Base-by-base conservation (phyloP, 2,113 vertebrate species). In the Pyxicephalus adspersus region DNA sequence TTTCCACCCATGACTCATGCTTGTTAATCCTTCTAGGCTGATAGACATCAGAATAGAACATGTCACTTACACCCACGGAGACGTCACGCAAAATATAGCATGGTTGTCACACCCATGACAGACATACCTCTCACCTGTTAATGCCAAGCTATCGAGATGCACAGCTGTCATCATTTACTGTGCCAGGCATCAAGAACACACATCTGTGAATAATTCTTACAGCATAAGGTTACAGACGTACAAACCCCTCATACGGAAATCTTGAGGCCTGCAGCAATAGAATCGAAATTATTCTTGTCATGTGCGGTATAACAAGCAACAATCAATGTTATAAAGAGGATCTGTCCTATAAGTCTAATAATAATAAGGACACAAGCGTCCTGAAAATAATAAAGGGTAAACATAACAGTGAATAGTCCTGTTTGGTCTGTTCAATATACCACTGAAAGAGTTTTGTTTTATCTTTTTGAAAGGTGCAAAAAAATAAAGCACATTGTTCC, bases 61-160 rank as follows among this genome's bases (percentile, higher is more conserved):
- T 55, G 68, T 64, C 26, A 25, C 20, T n/a, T 73, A 34, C 58
- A 22, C 60, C 57, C 58, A 81, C 34, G 18, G 50, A 66, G 67
- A n/a, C 54, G 50, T 70, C 31, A 70, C 31, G 3, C 57, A 18
- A 23, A 16, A 68, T 26, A 65, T 31, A 38, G 22, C 19, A 4
- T 3, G 64, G 6, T 11, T 72, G 66, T 80, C 77, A 72, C 66
- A 80, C 77, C 77, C 57, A 61, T 54, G 67, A 51, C 38, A 29
- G 66, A 71, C 34, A 23, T 63, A 31, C 34, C 57, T 63, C 18
- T 63, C 57, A 29, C 26, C 57, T 61, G 20, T 71, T 57, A 58
- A 52, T 54, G 54, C 64, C 57, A 28, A 67, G 51, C 20, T 31
- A 55, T 57, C n/a, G 22, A 5, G 18, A 34, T 5, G 19, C 77